These are phyloP conservation scores for Automeris io DNA, from an alignment of 2,888 invertebrate genomes.

Conservation along the genomic window DNA sequence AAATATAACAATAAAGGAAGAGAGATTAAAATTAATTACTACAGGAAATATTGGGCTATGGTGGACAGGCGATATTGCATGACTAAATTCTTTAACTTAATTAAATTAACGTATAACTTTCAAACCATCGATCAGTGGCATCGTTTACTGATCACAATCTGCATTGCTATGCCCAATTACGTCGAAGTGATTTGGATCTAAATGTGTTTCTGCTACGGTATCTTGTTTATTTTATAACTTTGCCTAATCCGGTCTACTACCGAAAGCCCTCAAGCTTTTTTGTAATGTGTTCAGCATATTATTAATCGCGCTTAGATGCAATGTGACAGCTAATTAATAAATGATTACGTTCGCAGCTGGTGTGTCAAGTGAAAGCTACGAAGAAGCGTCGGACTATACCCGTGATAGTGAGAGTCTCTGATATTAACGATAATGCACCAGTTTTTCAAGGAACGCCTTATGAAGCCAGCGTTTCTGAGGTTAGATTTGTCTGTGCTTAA, in stretches of 20 bases:
- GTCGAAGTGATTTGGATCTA: neutral
- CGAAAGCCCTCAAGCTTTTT: constrained; percentile 16
- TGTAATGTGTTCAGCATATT: constrained; percentile 13
- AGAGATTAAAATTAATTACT: too few relatives aligned
- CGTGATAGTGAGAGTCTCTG: constrained; percentile 91
- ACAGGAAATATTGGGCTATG: too few relatives aligned
- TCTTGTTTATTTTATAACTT: neutral
- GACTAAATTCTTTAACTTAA: too few relatives aligned
- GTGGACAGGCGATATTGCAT: too few relatives aligned
- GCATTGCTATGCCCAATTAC: too few relatives aligned
- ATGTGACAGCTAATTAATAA: constrained; percentile 21
- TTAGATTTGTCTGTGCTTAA: too few relatives aligned
- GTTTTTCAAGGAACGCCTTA: constrained; percentile 90
- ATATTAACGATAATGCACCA: constrained; percentile 93
- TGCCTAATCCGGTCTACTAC: constrained; percentile 15
- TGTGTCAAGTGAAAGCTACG: constrained; percentile 87
- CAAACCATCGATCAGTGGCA: constrained; percentile 1
- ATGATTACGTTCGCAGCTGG: constrained; percentile 78
- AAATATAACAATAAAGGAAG: too few relatives aligned
- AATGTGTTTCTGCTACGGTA: neutral
- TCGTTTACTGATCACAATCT: constrained; percentile 1
- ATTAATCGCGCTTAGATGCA: constrained; percentile 23
- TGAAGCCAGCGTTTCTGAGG: constrained; percentile 90
- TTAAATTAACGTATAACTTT: constrained; percentile 3
- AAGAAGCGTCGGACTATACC: constrained; percentile 90